phyloP scores from a whole-genome alignment of 2,113 vertebrate genomes.

The Brachyhypopomus gauderio region DNA sequence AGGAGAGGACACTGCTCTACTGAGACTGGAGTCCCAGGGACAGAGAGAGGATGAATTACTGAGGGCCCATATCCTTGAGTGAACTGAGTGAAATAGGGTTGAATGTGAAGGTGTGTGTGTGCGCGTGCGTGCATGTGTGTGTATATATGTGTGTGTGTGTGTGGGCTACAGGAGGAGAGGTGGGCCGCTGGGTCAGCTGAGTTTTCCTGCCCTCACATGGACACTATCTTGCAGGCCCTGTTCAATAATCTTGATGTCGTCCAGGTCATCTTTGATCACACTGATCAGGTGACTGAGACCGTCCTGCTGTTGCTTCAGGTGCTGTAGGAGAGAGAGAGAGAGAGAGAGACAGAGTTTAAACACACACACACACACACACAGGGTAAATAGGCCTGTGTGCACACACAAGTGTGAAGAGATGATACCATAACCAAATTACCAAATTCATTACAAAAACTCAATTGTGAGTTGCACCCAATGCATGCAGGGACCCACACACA shows the following conservation, averaged over 20 bases:
- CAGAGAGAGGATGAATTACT: too few relatives aligned
- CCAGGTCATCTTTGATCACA: slow-evolving; percentile 95
- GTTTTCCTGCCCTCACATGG: slow-evolving; percentile 84
- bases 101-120: not conserved
- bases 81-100: not conserved
- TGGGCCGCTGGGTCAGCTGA: slow-evolving; percentile 81
- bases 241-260: slow-evolving; percentile 94
- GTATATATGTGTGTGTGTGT: not conserved
- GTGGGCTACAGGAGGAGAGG: not conserved
- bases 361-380: slow-evolving; percentile 14
- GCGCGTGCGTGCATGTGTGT: not conserved
- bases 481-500: too few relatives aligned
- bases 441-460: too few relatives aligned
- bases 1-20: too few relatives aligned
- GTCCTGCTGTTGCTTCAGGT: slow-evolving; percentile 96
- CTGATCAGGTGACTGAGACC: slow-evolving; percentile 93
- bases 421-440: not conserved
- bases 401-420: not conserved
- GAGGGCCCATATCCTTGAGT: not conserved
- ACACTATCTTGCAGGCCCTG: slow-evolving; percentile 88
- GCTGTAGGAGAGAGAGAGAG: slow-evolving; percentile 70
- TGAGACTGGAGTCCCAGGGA: too few relatives aligned
- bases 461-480: too few relatives aligned
- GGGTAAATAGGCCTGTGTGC: too few relatives aligned
- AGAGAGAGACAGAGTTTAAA: not conserved